A percentile compares a stretch with the other conserved stretches of the same genome.
These are phyloP conservation scores for Eupithecia dodoneata DNA, from an alignment of 2,888 invertebrate genomes.

Conservation along the genomic window DNA sequence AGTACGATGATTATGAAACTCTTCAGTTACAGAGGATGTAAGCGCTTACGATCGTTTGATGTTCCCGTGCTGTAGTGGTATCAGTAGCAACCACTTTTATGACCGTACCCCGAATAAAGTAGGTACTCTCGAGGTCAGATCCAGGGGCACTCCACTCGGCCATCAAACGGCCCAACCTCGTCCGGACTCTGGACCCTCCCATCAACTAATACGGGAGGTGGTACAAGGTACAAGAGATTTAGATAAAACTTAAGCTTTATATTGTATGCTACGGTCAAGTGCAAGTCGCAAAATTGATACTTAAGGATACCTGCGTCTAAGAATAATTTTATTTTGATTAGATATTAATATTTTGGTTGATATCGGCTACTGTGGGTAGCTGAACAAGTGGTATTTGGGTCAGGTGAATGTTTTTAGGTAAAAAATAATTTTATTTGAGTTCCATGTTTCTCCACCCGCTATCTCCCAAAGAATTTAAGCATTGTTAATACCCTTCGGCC, in stretches of 20 bases:
- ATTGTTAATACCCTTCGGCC: too few species aligned
- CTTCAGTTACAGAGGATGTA: background rate
- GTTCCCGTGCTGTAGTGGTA: conserved; percentile 4
- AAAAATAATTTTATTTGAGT: too few species aligned
- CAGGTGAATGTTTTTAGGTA: too few species aligned
- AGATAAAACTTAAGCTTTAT: background rate
- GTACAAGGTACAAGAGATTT: conserved; percentile 44
- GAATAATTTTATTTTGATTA: too few species aligned
- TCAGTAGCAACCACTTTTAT: conserved; percentile 9
- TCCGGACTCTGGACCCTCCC: conserved; percentile 70
- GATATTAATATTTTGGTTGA: too few species aligned
- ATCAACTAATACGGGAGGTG: conserved; percentile 71
- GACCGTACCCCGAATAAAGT: background rate
- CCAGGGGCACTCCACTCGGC: conserved; percentile 49
- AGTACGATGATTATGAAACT: background rate
- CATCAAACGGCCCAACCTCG: conserved; percentile 69
- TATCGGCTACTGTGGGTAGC: too few species aligned
- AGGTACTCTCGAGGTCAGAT: conserved; percentile 13
- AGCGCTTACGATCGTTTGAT: conserved; percentile 1
- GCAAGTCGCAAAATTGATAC: too few species aligned
- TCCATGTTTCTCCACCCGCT: too few species aligned
- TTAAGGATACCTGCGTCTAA: too few species aligned
- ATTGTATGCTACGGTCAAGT: too few species aligned
- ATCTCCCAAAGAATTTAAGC: too few species aligned
- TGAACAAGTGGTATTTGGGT: too few species aligned